Evolutionary conservation across 2,113 vertebrate species (phyloP).

Genomic region (Lophura nycthemera): DNA sequence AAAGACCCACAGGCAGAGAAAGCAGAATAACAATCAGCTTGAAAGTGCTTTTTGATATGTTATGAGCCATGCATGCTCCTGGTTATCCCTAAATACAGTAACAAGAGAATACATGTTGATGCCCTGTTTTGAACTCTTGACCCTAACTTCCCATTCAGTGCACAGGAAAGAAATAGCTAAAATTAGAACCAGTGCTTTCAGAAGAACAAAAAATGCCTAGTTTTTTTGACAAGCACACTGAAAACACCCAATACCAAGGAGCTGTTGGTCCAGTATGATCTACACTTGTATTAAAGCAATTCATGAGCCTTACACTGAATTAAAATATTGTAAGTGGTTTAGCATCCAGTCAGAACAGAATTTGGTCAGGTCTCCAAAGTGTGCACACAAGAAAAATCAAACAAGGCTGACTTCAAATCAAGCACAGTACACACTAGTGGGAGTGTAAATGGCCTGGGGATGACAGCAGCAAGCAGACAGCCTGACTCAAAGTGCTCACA

Average conservation of each 20-base stretch:
- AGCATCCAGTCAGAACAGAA: not conserved
- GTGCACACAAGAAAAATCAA: not conserved
- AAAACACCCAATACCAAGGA: not conserved
- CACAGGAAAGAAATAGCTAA: not conserved
- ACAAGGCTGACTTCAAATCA: not conserved
- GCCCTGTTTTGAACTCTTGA: not conserved
- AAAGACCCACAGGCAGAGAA: not conserved
- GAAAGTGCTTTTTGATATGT: not conserved
- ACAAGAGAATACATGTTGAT: not conserved
- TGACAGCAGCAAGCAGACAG: not conserved
- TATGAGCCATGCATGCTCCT: not conserved
- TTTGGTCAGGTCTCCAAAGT: not conserved
- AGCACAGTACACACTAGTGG: fast-evolving
- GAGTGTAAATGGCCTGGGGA: not conserved
- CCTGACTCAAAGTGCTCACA: not conserved
- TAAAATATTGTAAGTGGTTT: not conserved
- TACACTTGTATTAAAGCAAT: not conserved
- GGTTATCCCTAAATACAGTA: not conserved
- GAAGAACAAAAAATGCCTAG: not conserved
- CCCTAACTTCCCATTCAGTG: not conserved
- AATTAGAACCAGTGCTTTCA: not conserved
- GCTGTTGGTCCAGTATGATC: not conserved
- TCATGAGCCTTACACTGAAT: not conserved
- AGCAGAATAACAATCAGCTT: not conserved
- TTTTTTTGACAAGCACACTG: not conserved